Evolutionary conservation across 2,888 invertebrate genomes (phyloP).

Genomic region (Synergus itoensis): DNA sequence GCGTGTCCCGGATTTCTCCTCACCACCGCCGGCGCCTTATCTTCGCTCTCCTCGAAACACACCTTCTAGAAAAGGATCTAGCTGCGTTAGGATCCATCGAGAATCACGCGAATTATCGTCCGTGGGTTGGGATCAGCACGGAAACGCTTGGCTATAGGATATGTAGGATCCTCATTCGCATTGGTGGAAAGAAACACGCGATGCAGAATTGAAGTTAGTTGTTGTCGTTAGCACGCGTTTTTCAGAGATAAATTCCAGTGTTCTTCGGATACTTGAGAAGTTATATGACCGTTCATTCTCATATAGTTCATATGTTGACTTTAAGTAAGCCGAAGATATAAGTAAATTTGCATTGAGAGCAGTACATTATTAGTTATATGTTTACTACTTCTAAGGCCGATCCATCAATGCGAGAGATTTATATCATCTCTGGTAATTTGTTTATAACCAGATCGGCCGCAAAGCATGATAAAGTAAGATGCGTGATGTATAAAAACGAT

Average conservation of each 20-base stretch:
- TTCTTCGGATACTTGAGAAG: not conserved
- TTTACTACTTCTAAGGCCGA: not conserved
- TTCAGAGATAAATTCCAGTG: not conserved
- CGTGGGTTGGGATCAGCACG: constrained; percentile 59
- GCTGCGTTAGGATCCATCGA: constrained; percentile 65
- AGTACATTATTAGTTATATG: not conserved
- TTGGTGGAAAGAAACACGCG: constrained; percentile 41
- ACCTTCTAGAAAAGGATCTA: constrained; percentile 67
- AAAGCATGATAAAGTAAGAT: not conserved
- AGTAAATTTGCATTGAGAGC: too few relatives aligned
- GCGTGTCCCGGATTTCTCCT: constrained; percentile 75
- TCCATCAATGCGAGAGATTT: not conserved
- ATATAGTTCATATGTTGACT: too few relatives aligned
- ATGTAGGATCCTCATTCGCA: constrained; percentile 40
- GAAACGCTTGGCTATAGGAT: constrained; percentile 58
- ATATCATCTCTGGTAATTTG: not conserved
- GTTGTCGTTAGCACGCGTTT: not conserved
- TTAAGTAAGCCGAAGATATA: too few relatives aligned
- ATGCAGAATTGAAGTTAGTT: not conserved
- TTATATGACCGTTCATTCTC: too few relatives aligned
- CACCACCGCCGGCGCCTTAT: constrained; percentile 63
- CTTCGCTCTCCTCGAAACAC: constrained; percentile 64
- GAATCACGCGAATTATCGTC: constrained; percentile 69
- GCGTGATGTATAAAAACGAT: not conserved
- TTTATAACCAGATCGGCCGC: not conserved